Conservation (phyloP, 2,797 vertebrate species). For the Poeciliopsis presidionis region DNA sequence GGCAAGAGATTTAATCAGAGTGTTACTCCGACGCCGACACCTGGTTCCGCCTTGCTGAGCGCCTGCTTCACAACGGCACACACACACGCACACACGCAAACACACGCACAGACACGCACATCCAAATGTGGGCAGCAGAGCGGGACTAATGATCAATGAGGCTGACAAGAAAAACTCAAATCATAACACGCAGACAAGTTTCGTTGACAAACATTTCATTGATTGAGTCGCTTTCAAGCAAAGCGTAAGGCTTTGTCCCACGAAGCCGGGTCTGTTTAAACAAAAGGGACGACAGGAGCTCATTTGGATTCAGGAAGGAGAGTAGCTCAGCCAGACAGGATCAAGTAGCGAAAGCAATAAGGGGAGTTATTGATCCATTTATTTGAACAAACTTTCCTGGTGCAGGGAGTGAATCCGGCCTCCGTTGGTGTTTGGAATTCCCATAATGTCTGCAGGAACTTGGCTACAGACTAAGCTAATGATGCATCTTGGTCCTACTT, state of each 20-base stretch:
- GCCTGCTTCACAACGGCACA: slow-evolving; percentile 19
- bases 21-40: slow-evolving; percentile 43
- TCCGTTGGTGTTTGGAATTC: slow-evolving; percentile 50
- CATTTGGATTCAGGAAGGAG: slow-evolving; percentile 42
- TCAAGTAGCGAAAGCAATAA: slow-evolving; percentile 59
- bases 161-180: slow-evolving; percentile 36
- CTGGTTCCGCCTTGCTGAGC: slow-evolving; percentile 50
- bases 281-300: slow-evolving; percentile 5
- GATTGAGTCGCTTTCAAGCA: slow-evolving; percentile 14
- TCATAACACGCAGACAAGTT: slow-evolving; percentile 29
- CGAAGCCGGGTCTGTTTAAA: slow-evolving; percentile 4
- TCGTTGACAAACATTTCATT: slow-evolving; percentile 35
- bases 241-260: background rate
- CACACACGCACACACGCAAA: no score
- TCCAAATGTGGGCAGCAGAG: slow-evolving; percentile 21
- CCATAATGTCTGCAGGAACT: slow-evolving; percentile 27
- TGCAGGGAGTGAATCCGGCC: slow-evolving; percentile 53
- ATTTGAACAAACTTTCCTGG: slow-evolving; percentile 51
- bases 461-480: slow-evolving; percentile 45
- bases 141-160: slow-evolving; percentile 56
- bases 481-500: slow-evolving; percentile 41
- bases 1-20: slow-evolving; percentile 58
- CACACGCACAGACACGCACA: background rate
- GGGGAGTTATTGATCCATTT: slow-evolving; percentile 62
- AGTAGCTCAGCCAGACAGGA: slow-evolving; percentile 29